Conservation (phyloP, 2,888 invertebrate species). For the Pammene fasciana region DNA sequence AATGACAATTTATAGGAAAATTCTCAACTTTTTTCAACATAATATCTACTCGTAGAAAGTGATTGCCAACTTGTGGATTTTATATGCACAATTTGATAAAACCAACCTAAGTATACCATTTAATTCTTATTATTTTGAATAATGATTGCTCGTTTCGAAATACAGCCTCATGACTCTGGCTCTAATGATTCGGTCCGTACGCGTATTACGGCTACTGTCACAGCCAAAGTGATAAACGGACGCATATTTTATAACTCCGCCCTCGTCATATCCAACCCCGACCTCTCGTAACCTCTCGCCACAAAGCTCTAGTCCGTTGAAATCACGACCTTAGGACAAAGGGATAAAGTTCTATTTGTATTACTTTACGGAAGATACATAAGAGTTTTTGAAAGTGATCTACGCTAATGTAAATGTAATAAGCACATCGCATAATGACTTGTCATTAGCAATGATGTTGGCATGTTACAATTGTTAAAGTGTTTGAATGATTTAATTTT, state of each 20-base stretch:
- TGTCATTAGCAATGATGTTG: slow-evolving; percentile 17
- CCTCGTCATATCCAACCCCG: slow-evolving; percentile 2
- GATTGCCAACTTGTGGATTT: too few relatives aligned
- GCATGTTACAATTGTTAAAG: background rate
- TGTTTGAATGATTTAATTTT: slow-evolving; percentile 1
- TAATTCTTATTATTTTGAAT: too few relatives aligned
- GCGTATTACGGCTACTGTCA: slow-evolving; percentile 15
- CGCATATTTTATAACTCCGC: slow-evolving; percentile 28
- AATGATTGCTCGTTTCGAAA: background rate
- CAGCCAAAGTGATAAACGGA: slow-evolving; percentile 24
- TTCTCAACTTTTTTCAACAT: too few relatives aligned
- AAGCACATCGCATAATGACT: slow-evolving; percentile 21
- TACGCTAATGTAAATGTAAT: slow-evolving; percentile 21
- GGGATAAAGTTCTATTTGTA: background rate
- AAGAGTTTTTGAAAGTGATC: background rate
- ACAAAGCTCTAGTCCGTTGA: background rate
- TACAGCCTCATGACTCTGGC: background rate
- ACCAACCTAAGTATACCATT: too few relatives aligned
- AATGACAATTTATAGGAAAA: too few relatives aligned
- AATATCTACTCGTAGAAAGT: too few relatives aligned
- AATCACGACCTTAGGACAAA: background rate
- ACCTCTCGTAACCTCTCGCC: background rate
- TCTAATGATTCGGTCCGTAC: slow-evolving; percentile 25
- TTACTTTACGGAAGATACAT: background rate
- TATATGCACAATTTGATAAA: too few relatives aligned